Evolutionary conservation across 2,888 invertebrate genomes (phyloP), one percentile per base, ranked within the genome.

Genomic region (Drosophila macrospina): DNA sequence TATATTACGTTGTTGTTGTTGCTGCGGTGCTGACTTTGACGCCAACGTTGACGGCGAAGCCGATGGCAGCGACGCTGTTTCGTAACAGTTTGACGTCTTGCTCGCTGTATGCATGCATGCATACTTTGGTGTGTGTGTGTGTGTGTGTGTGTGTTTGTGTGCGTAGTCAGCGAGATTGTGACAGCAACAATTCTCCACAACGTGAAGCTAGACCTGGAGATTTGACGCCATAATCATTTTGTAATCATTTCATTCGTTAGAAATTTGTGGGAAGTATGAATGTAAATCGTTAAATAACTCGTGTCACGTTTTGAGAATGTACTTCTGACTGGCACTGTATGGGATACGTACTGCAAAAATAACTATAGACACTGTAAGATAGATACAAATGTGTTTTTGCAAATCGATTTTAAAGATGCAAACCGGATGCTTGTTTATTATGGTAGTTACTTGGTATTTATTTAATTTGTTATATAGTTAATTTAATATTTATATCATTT

Each of bases 51-150:
- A 16, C 30, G 54, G 7, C 20, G 55, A 44, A 37, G 68, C 32
- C 39, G 50, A 32, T 34, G 36, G 7, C 44, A 39, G n/a, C 30
- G 41, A 10, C 42, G 24, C 48, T 45, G 74, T 75, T 74, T 74
- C 74, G 67, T 74, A 74, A 74, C 74, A 70, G 42, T 57, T 74
- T 70, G 75, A 62, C 70, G 74, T 69, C 67, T 62, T 69, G 11
- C 4, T 32, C 56, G 32, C 13, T 36, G 37, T 34, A 26, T 11
- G 26, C 5, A 1, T 28, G 30, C 15, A 8, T 10, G 32, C 11
- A 10, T 24, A 6, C 15, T 3, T 16, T 11, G 8, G 20, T 7
- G 11, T n/a, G 34, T 50, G 5, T 32, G 15, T 20, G 13, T 10
- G 36, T 36, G 15, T 24, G 44, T 44, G 42, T 54, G 7, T 13